Percentiles rank a stretch among this genome's conserved stretches.
Evolutionary conservation across 1,140 invertebrate genomes (phyloP).

Genomic region (Acromyrmex echinatior): DNA sequence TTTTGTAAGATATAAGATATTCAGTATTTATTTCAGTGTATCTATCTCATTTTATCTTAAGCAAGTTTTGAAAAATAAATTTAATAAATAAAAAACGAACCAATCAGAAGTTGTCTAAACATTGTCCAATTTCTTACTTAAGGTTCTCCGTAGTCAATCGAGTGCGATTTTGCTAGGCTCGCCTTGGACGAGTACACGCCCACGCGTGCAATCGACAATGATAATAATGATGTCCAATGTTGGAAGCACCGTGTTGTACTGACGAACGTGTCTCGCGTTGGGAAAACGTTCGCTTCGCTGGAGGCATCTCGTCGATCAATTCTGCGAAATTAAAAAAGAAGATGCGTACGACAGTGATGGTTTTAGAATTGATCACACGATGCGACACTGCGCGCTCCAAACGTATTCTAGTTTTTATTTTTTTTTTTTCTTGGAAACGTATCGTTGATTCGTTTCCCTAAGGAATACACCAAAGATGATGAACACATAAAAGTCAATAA

Average conservation of each 20-base stretch:
- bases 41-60: too few relatives aligned
- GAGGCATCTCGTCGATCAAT: background rate
- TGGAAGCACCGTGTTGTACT: background rate
- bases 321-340: background rate
- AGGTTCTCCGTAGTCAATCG: background rate
- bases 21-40: too few relatives aligned
- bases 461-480: too few relatives aligned
- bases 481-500: too few relatives aligned
- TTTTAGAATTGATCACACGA: background rate
- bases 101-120: too few relatives aligned
- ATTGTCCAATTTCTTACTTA: too few relatives aligned
- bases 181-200: constrained; percentile 41
- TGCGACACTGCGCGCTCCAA: too few relatives aligned
- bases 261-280: constrained; percentile 1
- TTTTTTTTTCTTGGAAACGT: background rate
- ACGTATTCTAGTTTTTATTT: background rate
- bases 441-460: background rate
- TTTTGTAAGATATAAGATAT: too few relatives aligned
- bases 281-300: background rate
- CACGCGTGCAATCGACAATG: constrained; percentile 29
- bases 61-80: too few relatives aligned
- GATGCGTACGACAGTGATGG: background rate
- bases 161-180: constrained; percentile 23
- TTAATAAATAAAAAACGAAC: too few relatives aligned
- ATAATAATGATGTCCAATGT: constrained; percentile 31